Base-by-base conservation (phyloP, 2,888 invertebrate species). In the Phlogophora meticulosa region DNA sequence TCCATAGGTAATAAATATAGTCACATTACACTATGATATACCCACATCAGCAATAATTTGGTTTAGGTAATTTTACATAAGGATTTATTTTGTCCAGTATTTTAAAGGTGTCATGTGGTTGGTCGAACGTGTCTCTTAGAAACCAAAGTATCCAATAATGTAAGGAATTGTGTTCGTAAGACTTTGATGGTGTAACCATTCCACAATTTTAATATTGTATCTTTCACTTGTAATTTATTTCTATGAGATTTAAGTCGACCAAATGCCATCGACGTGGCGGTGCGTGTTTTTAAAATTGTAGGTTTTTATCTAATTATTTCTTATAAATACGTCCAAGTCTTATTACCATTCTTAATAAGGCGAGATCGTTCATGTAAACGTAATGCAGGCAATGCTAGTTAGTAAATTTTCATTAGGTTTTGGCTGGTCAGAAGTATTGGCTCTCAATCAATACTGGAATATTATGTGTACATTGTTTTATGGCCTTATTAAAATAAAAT, bases 1-100 rank as follows among this genome's bases (percentile, higher is more conserved):
- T 92, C 94, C 93, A 94, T 94, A 95, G 93, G 77, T 93, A 90
- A 92, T 91, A 88, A 91, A 90, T 89, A 90, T 91, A 91, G 90
- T 89, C 90, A 89, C 91, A 90, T 85, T 90, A 88, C 91, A 91
- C 86, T 88, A 87, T 88, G 81, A 87, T 90, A 87, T 89, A 90
- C 87, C 88, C 87, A 88, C 83, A 76, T 82, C 92, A 93, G 92
- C 93, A 94, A 94, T 93, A 93, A 94, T 86, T 91, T 91, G 89
- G 87, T 90, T 93, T 92, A 93, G 87, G 89, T 90, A 87, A 88
- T 87, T 28, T 28, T 84, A 84, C 83, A 84, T 90, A 88, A 88
- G 88, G 86, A 82, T 88, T 92, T 85, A 82, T 88, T 91, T 91
- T 90, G 84, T 90, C 87, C 91, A 90, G 89, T 91, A 87, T 88